Base-by-base conservation (phyloP, 2,113 vertebrate species). In the Hippolais icterina region DNA sequence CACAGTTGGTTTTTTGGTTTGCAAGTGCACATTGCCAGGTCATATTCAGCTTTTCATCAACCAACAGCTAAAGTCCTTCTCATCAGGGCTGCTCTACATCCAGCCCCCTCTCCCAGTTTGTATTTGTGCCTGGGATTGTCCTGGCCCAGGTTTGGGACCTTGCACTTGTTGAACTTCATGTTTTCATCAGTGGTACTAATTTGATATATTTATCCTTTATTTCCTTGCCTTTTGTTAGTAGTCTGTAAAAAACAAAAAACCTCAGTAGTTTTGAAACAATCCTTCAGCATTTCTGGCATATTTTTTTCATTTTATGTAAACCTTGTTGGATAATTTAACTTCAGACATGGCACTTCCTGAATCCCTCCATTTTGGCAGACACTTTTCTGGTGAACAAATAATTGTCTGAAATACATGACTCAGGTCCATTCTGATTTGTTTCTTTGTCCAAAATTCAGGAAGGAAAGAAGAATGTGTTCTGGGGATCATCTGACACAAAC, bases 41-140 rank as follows among this genome's bases (percentile, higher is more conserved):
- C 37, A 24, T 29, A 8, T 6, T 59, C 37, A 57, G 6, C 37
- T 72, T 44, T 31, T 44, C 18, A 16, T 28, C 18, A 20, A 24
- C 8, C 35, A 65, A 57, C 22, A 81, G 33, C 22, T 14, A 18
- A 15, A 37, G 31, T 33, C 23, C 11, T 78, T 37, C 33, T 54
- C 19, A 18, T 44, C 31, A 44, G 31, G 14, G 17, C 10, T 57
- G 17, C 12, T 65, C 12, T 12, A 27, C 11, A 28, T 10, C 42
- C 18, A 33, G 15, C 10, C 27, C 11, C 16, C 5, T 63, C 19
- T 1, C 22, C 4, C 3, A 37, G 6, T 9, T 15, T 37, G 4
- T 65, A 8, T 44, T 9, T 33, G 6, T 59, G 23, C 37, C 59
- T 52, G 27, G 52, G 22, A 74, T 44, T 52, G 7, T n/a, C 28